A percentile compares a stretch with the other conserved stretches of the same genome.
These are phyloP conservation scores for Drosophila punjabiensis DNA, from an alignment of 1,140 invertebrate species.

Conservation along the genomic window DNA sequence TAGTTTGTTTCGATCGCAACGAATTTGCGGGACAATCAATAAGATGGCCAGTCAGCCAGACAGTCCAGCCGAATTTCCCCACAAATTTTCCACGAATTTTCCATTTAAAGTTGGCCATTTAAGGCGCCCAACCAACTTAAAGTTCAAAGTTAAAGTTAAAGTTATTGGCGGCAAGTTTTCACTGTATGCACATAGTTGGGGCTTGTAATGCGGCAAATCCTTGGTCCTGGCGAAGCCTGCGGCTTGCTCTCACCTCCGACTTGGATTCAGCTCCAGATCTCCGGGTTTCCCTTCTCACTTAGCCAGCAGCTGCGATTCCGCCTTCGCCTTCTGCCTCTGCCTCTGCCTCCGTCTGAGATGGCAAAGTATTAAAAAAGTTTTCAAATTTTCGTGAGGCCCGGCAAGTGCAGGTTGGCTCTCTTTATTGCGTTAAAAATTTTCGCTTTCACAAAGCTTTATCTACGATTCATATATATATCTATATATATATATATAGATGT, in stretches of 20 bases:
- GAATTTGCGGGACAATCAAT: conserved; percentile 67
- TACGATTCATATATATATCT: conserved; percentile 24
- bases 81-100: background rate
- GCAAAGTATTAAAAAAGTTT: conserved; percentile 79
- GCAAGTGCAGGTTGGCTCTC: conserved; percentile 73
- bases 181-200: conserved; percentile 53
- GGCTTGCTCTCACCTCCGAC: conserved; percentile 60
- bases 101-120: background rate
- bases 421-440: conserved; percentile 80
- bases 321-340: background rate
- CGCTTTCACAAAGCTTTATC: conserved; percentile 70
- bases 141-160: conserved; percentile 45
- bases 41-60: conserved; percentile 36
- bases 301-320: conserved; percentile 36
- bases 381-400: conserved; percentile 72
- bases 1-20: conserved; percentile 51
- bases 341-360: background rate
- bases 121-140: background rate
- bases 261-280: conserved; percentile 5
- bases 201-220: conserved; percentile 58
- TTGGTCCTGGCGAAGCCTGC: conserved; percentile 37
- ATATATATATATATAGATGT: background rate
- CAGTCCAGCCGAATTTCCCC: conserved; percentile 3
- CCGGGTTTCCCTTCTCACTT: conserved; percentile 17
- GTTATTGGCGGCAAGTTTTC: conserved; percentile 46